Percentiles rank a stretch among this genome's conserved stretches.
Conservation (phyloP, 2,888 invertebrate genomes). For the Caenorhabditis zanzibari region DNA sequence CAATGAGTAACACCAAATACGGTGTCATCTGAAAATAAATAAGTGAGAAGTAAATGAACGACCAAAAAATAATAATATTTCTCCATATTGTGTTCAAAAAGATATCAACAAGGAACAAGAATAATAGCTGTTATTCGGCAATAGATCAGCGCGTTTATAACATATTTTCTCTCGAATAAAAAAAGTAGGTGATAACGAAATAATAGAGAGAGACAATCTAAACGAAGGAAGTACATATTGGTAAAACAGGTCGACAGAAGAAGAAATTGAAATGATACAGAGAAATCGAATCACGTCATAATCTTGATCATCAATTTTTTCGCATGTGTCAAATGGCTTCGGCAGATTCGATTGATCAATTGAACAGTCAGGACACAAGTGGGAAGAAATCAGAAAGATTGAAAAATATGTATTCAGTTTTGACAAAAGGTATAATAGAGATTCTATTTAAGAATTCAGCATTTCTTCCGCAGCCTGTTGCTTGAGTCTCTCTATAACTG, state of each 20-base stretch:
- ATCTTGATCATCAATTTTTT: constrained; percentile 29
- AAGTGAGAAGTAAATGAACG: background rate
- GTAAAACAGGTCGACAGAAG: constrained; percentile 42
- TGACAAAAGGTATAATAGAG: background rate
- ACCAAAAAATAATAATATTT: background rate
- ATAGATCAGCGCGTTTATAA: constrained; percentile 35
- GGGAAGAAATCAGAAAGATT: constrained; percentile 52
- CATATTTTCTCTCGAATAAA: constrained; percentile 10
- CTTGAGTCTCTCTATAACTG: constrained; percentile 70
- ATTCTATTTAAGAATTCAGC: constrained; percentile 43
- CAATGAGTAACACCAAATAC: constrained; percentile 34
- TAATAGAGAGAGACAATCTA: constrained; percentile 32
- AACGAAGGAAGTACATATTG: constrained; percentile 58
- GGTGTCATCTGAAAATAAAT: constrained; percentile 46
- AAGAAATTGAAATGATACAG: background rate
- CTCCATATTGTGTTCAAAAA: background rate
- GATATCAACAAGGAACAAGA: constrained; percentile 23
- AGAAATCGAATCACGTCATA: constrained; percentile 48
- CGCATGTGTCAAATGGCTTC: constrained; percentile 11
- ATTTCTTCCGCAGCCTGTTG: constrained; percentile 68
- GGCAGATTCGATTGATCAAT: constrained; percentile 38
- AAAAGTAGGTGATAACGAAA: constrained; percentile 21
- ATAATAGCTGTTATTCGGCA: constrained; percentile 10
- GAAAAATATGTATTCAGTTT: background rate
- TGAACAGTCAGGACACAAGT: constrained; percentile 31